Evolutionary conservation across 2,888 invertebrate species (phyloP).

Genomic region (Theretra japonica): DNA sequence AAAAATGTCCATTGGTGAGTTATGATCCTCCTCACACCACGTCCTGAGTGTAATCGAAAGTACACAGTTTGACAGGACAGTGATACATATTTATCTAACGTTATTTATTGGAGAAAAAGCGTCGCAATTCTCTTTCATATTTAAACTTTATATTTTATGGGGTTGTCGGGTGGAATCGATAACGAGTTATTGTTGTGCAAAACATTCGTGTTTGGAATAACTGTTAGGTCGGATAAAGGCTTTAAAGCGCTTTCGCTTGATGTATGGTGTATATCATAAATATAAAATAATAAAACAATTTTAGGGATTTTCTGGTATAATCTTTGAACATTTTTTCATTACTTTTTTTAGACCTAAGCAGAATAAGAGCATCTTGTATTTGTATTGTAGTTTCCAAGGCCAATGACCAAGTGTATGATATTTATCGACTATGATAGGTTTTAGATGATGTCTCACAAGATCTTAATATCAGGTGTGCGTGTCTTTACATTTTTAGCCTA

Average conservation of each 20-base stretch:
- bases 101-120: conserved; percentile 77
- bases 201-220: conserved; percentile 22
- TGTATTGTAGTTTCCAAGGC: too few species aligned
- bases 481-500: too few species aligned
- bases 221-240: neutral
- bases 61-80: conserved; percentile 69
- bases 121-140: conserved; percentile 74
- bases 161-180: conserved; percentile 64
- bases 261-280: neutral
- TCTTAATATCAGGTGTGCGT: too few species aligned
- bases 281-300: conserved; percentile 2
- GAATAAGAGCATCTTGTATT: too few species aligned
- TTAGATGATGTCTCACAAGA: too few species aligned
- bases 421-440: too few species aligned
- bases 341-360: too few species aligned
- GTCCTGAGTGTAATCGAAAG: conserved; percentile 54
- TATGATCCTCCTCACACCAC: conserved; percentile 27
- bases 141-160: conserved; percentile 77
- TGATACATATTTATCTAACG: conserved; percentile 82
- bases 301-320: neutral
- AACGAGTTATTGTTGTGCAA: conserved; percentile 41
- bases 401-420: too few species aligned
- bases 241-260: neutral
- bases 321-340: too few species aligned
- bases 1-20: conserved; percentile 32